A percentile compares a stretch with the other conserved stretches of the same genome.
Evolutionary conservation across 2,113 vertebrate genomes (phyloP).

Genomic region (Zapornia atra): DNA sequence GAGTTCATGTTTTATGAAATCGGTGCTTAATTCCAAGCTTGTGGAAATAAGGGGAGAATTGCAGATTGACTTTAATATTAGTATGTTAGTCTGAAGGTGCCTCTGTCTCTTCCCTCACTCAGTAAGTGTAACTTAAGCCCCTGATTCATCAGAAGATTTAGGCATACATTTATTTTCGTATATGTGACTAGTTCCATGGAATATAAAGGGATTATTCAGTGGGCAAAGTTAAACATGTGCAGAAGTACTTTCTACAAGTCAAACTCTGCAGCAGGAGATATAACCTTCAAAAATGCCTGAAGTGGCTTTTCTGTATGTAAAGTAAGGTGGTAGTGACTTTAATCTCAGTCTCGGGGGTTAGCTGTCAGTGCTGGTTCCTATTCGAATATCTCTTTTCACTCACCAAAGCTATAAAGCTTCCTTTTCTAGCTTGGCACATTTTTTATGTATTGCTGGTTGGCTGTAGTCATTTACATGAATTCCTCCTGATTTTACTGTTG

Average conservation of each 20-base stretch:
- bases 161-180: neutral
- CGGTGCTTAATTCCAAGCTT: neutral
- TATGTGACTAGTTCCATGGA: neutral
- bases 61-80: neutral
- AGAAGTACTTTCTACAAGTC: neutral
- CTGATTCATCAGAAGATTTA: neutral
- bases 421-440: neutral
- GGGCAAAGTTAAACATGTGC: neutral
- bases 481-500: neutral
- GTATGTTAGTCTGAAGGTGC: neutral
- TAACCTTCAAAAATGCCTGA: neutral
- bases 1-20: neutral
- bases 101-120: neutral
- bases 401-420: neutral
- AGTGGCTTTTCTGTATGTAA: conserved; percentile 12
- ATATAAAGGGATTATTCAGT: neutral
- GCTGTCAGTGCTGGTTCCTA: neutral
- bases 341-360: neutral
- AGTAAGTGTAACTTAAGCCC: neutral
- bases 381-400: neutral
- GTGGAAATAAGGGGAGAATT: neutral
- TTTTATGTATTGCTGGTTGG: neutral
- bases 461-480: neutral
- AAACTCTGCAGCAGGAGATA: neutral
- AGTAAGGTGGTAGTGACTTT: neutral